A percentile compares a stretch with the other conserved stretches of the same genome.
Evolutionary conservation across 2,888 invertebrate species (phyloP).

Genomic region (Hipparchia sbordonii): DNA sequence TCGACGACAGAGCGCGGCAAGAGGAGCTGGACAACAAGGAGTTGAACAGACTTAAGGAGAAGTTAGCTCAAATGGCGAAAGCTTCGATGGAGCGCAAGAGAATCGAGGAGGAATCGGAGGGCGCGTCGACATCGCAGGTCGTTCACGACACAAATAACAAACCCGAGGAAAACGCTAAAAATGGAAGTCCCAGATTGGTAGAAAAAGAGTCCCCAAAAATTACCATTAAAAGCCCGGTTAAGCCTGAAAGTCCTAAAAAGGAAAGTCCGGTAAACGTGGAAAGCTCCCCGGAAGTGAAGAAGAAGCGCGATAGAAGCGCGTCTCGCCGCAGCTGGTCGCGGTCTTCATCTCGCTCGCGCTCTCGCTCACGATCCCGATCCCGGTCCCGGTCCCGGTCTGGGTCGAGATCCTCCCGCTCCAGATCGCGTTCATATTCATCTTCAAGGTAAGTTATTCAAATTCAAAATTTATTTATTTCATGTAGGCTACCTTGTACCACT

Average conservation of each 20-base stretch:
- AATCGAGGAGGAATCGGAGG: slow-evolving; percentile 54
- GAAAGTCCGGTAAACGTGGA: slow-evolving; percentile 53
- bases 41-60: slow-evolving; percentile 86
- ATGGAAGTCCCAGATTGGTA: slow-evolving; percentile 39
- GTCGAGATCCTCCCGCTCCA: slow-evolving; percentile 72
- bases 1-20: slow-evolving; percentile 77
- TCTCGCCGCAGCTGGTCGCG: slow-evolving; percentile 54
- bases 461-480: too few relatives aligned
- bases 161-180: slow-evolving; percentile 37
- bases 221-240: slow-evolving; percentile 38
- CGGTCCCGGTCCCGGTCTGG: slow-evolving; percentile 62
- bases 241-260: slow-evolving; percentile 43
- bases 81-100: slow-evolving; percentile 71
- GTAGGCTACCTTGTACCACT: too few relatives aligned
- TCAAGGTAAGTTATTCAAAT: slow-evolving; percentile 62
- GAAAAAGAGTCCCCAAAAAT: slow-evolving; percentile 32
- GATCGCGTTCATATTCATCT: slow-evolving; percentile 77
- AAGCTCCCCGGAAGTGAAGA: slow-evolving; percentile 50
- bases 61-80: slow-evolving; percentile 87
- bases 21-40: slow-evolving; percentile 85
- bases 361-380: slow-evolving; percentile 58
- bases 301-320: slow-evolving; percentile 51
- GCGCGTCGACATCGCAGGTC: slow-evolving; percentile 56
- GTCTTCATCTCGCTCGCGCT: slow-evolving; percentile 45
- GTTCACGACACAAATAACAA: slow-evolving; percentile 33